These are phyloP conservation scores for Gobionotothen gibberifrons DNA, from an alignment of 2,797 vertebrate genomes.

Conservation along the genomic window DNA sequence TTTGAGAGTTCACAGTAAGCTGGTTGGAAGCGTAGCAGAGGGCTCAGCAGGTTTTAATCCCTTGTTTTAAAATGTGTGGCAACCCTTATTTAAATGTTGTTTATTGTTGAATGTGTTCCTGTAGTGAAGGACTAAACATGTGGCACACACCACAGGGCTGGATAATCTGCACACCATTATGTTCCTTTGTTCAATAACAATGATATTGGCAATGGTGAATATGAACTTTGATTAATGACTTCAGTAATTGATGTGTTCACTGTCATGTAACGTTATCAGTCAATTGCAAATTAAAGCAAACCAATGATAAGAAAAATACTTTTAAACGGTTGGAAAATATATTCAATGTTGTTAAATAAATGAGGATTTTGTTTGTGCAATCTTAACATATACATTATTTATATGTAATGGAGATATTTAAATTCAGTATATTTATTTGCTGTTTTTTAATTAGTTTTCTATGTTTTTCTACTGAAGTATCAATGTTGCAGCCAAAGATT, in stretches of 20 bases:
- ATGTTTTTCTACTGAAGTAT: not conserved
- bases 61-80: slow-evolving; percentile 7
- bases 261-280: no score
- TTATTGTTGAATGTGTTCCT: not conserved
- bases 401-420: not conserved
- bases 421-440: not conserved
- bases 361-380: not conserved
- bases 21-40: not conserved
- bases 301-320: no score
- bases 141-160: slow-evolving; percentile 1
- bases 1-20: not conserved
- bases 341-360: not conserved
- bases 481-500: not conserved
- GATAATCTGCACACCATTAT: not conserved
- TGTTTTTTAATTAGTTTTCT: slow-evolving; percentile 13
- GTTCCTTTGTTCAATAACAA: not conserved
- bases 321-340: not conserved
- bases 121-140: not conserved
- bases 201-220: no score
- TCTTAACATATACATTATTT: not conserved
- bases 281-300: no score
- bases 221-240: no score
- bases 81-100: not conserved
- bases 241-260: no score
- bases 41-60: not conserved